A percentile compares a stretch with the other conserved stretches of the same genome.
Evolutionary conservation across 2,113 vertebrate species (phyloP).

Genomic region (Phrynosoma blainvillii): DNA sequence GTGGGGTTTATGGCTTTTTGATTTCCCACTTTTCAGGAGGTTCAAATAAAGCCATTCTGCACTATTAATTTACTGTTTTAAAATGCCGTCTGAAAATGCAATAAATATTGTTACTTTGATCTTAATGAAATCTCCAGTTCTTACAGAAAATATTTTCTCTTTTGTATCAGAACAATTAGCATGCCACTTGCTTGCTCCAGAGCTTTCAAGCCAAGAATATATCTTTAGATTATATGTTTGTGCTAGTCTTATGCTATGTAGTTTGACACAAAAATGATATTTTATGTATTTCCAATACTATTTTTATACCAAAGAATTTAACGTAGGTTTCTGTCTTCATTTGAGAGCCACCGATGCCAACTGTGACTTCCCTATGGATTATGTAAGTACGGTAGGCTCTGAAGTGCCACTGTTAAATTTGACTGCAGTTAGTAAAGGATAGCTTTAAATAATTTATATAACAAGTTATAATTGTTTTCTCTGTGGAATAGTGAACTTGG

Average conservation of each 20-base stretch:
- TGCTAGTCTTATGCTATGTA: constrained; percentile 52
- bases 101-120: constrained; percentile 74
- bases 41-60: constrained; percentile 64
- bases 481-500: constrained; percentile 56
- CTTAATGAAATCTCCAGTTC: constrained; percentile 70
- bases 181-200: constrained; percentile 59
- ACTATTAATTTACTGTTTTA: constrained; percentile 70
- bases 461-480: constrained; percentile 61
- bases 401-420: constrained; percentile 47
- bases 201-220: constrained; percentile 29
- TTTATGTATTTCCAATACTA: constrained; percentile 39
- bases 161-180: constrained; percentile 63
- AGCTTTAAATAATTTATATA: constrained; percentile 45
- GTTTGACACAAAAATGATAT: constrained; percentile 37
- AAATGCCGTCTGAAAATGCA: constrained; percentile 75
- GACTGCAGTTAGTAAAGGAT: constrained; percentile 10
- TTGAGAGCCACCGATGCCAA: not conserved
- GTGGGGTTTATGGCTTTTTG: constrained; percentile 39
- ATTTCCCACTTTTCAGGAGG: constrained; percentile 62
- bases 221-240: constrained; percentile 49
- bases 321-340: constrained; percentile 10
- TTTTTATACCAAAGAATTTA: constrained; percentile 52
- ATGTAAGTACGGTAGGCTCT: not conserved
- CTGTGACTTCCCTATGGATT: constrained; percentile 4
- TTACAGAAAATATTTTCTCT: constrained; percentile 56